Conservation (phyloP, 2,888 invertebrate species). For the Eupithecia vulgata region DNA sequence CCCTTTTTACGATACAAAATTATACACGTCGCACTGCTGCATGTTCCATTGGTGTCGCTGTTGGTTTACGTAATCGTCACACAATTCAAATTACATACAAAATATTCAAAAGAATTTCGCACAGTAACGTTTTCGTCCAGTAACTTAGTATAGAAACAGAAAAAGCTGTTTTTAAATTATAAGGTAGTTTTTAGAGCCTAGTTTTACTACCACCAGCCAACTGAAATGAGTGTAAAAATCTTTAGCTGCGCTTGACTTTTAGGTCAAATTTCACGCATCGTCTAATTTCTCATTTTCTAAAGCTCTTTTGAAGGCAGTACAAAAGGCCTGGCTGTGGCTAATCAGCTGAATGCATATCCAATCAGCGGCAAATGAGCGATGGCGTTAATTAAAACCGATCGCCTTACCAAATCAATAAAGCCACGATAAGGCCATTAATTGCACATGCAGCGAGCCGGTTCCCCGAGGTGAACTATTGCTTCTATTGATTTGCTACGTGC, state of each 20-base stretch:
- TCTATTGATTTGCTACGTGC: conserved; percentile 45
- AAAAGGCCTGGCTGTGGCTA: conserved; percentile 26
- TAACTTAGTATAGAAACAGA: background rate
- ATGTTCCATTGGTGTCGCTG: conserved; percentile 24
- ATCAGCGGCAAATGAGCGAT: conserved; percentile 80
- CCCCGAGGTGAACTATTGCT: conserved; percentile 62
- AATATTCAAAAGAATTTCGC: conserved; percentile 15
- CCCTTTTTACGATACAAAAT: conserved; percentile 74
- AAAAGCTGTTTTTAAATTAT: background rate
- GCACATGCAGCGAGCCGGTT: conserved; percentile 67
- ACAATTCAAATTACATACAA: conserved; percentile 28
- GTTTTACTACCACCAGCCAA: background rate
- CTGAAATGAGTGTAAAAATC: background rate
- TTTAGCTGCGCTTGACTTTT: background rate
- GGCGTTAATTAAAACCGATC: conserved; percentile 82
- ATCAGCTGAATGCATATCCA: conserved; percentile 54
- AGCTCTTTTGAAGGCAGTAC: conserved; percentile 11
- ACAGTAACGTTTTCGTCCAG: background rate
- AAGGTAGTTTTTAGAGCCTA: background rate
- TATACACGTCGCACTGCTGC: conserved; percentile 51
- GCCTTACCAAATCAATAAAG: conserved; percentile 82
- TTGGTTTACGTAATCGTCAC: conserved; percentile 30
- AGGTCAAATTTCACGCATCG: conserved; percentile 12
- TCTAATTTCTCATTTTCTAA: conserved; percentile 11
- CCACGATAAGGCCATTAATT: conserved; percentile 82